Percentiles rank a stretch among this genome's conserved stretches.
Evolutionary conservation across 2,888 invertebrate genomes (phyloP).

Genomic region (Ptychoptera albimana): DNA sequence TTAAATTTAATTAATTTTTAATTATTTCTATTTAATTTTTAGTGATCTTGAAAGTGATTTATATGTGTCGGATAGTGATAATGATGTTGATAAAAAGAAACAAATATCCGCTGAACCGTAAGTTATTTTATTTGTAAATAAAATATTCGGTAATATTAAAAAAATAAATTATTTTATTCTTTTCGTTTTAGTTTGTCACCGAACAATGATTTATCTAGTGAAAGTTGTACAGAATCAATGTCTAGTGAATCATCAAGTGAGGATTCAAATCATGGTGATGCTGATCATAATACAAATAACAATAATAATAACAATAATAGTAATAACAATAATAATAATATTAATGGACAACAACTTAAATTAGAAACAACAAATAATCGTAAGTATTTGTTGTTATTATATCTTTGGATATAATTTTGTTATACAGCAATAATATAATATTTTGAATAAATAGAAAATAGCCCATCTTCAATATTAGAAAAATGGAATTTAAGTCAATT

Average conservation of each 20-base stretch:
- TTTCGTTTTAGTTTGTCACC: constrained; percentile 20
- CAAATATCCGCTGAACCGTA: constrained; percentile 27
- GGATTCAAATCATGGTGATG: constrained; percentile 16
- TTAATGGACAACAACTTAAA: background rate
- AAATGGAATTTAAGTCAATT: constrained; percentile 12
- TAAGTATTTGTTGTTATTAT: background rate
- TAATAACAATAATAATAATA: too few relatives aligned
- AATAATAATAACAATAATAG: too few relatives aligned
- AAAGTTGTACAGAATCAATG: constrained; percentile 26
- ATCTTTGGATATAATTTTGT: background rate
- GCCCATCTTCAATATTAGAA: constrained; percentile 1
- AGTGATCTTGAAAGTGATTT: constrained; percentile 49
- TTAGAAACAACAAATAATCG: background rate
- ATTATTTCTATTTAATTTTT: constrained; percentile 18
- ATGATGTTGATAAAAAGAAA: constrained; percentile 51
- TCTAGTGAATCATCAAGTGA: constrained; percentile 29
- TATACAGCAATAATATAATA: background rate
- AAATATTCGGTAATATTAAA: background rate
- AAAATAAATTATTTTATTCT: background rate
- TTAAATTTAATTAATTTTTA: constrained; percentile 6
- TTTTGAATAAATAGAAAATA: background rate
- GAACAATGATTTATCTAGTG: constrained; percentile 37
- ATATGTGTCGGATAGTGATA: constrained; percentile 64
- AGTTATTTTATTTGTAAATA: constrained; percentile 13
- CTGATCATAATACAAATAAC: too few relatives aligned